Percentiles rank a stretch among this genome's conserved stretches.
These are phyloP conservation scores for Copidosoma floridanum DNA, from an alignment of 1,140 invertebrate species.

Conservation along the genomic window DNA sequence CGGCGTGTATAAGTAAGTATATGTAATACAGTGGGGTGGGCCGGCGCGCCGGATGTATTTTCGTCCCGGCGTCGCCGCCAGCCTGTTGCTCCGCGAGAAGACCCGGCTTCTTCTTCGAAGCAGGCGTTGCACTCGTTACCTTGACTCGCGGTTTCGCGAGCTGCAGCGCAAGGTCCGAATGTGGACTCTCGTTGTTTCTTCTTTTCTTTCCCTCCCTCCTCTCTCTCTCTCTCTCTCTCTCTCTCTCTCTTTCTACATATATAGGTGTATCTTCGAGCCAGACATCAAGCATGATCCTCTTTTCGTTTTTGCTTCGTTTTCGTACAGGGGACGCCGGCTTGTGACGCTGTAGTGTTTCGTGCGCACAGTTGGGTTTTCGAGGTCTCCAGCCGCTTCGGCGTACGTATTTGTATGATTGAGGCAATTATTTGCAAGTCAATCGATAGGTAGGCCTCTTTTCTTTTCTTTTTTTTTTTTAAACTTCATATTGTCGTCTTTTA, in stretches of 20 bases:
- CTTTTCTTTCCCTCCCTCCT: background rate
- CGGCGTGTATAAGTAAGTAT: too few species aligned
- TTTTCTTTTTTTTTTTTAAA: too few species aligned
- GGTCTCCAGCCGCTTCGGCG: too few species aligned
- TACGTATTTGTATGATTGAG: background rate
- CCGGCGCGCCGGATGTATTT: conserved; percentile 20
- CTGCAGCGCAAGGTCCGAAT: conserved; percentile 25
- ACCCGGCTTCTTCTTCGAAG: conserved; percentile 11
- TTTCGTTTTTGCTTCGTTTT: background rate
- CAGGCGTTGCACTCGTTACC: conserved; percentile 29
- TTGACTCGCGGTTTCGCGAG: conserved; percentile 26
- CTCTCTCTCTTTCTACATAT: background rate
- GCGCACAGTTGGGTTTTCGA: too few species aligned
- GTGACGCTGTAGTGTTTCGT: background rate
- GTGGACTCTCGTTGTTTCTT: conserved; percentile 12
- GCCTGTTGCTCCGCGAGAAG: conserved; percentile 5
- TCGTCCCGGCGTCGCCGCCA: conserved; percentile 4
- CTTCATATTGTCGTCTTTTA: too few species aligned
- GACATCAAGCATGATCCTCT: too few species aligned
- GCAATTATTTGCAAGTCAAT: conserved; percentile 14
- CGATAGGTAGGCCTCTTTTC: too few species aligned
- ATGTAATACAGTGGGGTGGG: background rate
- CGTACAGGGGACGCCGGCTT: background rate
- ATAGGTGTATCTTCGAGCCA: too few species aligned
- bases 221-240: background rate